Percentiles rank a stretch among this genome's conserved stretches.
Conservation (phyloP, 2,797 vertebrate genomes). For the Lates japonicus region DNA sequence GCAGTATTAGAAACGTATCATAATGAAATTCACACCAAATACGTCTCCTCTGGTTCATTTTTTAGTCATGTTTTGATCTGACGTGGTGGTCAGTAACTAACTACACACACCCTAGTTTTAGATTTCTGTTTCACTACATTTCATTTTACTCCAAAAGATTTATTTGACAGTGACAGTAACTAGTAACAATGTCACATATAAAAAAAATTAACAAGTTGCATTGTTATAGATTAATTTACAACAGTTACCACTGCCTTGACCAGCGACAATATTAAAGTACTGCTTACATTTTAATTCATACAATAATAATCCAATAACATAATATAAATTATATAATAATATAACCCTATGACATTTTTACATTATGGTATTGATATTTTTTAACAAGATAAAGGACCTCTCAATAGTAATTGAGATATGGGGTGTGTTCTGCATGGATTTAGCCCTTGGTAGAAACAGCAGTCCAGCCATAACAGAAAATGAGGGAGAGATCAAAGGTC, state of each 20-base stretch:
- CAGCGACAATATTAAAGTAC: no score
- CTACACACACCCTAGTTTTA: background rate
- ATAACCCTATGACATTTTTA: background rate
- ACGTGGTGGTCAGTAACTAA: background rate
- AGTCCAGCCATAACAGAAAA: background rate
- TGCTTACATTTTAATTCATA: no score
- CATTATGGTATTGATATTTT: background rate
- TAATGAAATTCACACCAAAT: background rate
- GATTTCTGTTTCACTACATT: background rate
- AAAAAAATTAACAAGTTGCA: no score
- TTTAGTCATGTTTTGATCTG: background rate
- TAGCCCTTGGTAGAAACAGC: background rate
- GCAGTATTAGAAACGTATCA: background rate
- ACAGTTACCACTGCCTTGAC: no score
- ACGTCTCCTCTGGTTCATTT: background rate
- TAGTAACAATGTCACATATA: background rate
- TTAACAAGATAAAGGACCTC: background rate
- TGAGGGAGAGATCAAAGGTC: no score
- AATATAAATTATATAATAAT: no score
- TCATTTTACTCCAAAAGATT: background rate
- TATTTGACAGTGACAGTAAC: background rate
- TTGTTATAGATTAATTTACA: no score
- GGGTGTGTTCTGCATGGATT: background rate
- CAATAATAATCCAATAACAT: no score
- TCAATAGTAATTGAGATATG: background rate